Percentiles rank a stretch among this genome's conserved stretches.
These are phyloP conservation scores for Peromyscus californicus DNA, from an alignment of 2,113 vertebrate species.

Conservation along the genomic window DNA sequence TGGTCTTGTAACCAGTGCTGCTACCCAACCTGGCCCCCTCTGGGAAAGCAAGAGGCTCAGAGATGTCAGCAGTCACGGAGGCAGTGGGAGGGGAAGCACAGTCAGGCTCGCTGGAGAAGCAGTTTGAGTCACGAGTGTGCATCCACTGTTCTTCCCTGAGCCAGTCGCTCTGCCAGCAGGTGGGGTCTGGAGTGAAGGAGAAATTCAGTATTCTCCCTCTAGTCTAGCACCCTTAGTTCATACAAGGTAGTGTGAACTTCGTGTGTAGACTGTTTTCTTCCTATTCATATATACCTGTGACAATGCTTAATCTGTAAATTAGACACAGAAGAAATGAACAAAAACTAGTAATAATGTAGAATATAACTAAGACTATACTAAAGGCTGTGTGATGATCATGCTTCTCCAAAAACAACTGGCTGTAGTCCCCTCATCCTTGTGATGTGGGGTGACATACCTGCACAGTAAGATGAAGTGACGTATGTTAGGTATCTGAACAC, in stretches of 20 bases:
- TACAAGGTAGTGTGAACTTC: neutral
- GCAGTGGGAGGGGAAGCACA: neutral
- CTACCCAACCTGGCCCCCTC: conserved; percentile 72
- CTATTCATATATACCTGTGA: neutral
- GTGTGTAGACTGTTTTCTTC: neutral
- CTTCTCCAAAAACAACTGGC: neutral
- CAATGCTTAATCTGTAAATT: neutral
- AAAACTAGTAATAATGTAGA: neutral
- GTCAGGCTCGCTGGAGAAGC: neutral
- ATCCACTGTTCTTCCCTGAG: neutral
- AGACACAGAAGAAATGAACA: neutral
- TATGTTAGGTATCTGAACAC: neutral
- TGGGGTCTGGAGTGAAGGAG: neutral
- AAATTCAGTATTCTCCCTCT: neutral
- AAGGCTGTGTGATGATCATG: neutral
- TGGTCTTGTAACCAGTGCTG: conserved; percentile 85
- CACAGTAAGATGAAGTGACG: neutral
- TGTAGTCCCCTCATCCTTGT: neutral
- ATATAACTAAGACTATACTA: neutral
- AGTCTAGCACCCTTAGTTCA: neutral
- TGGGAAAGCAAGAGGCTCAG: conserved; percentile 37
- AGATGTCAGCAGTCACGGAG: neutral
- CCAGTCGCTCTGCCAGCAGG: neutral
- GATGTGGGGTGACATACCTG: neutral
- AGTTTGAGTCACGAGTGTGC: neutral